Evolutionary conservation across 2,888 invertebrate genomes (phyloP).

Genomic region (Rotaria sp.): DNA sequence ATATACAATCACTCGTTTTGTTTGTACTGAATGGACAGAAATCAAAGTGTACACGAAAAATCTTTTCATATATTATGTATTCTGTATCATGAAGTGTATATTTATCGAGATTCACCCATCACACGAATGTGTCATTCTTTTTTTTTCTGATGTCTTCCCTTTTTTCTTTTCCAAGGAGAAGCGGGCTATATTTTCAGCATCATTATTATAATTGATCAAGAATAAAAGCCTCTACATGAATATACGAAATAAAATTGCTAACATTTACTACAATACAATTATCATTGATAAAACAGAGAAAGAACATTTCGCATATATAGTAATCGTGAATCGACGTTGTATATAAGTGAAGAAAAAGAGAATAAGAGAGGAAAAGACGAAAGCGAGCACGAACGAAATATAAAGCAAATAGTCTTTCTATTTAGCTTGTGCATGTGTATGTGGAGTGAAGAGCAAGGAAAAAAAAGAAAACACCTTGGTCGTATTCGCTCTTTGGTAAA

Average conservation of each 20-base stretch:
- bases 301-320: background rate
- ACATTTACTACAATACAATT: background rate
- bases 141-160: background rate
- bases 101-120: background rate
- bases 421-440: background rate
- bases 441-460: background rate
- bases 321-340: background rate
- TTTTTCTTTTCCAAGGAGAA: background rate
- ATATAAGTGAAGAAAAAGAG: background rate
- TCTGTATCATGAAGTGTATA: background rate
- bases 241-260: background rate
- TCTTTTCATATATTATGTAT: background rate
- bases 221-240: background rate
- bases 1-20: background rate
- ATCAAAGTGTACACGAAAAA: too few relatives aligned
- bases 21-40: too few relatives aligned
- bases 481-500: background rate
- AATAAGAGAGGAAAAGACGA: background rate
- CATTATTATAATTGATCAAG: background rate
- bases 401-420: slow-evolving; percentile 19
- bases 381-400: background rate
- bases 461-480: slow-evolving; percentile 13
- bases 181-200: background rate
- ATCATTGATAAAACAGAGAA: background rate
- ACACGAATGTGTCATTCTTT: background rate